Conservation (phyloP, 2,888 invertebrate species). For the Diogma glabrata region DNA sequence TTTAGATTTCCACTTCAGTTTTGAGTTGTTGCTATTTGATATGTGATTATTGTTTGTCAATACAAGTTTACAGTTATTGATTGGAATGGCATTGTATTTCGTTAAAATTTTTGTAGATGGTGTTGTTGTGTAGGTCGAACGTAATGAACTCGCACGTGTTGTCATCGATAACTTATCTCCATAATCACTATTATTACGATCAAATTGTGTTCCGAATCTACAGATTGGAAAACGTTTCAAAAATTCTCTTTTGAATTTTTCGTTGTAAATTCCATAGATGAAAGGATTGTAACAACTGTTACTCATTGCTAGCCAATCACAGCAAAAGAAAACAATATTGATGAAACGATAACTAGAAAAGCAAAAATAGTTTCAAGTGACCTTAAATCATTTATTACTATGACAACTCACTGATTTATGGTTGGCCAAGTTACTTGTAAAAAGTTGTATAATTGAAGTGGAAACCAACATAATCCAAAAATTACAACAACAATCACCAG, state of each 20-base stretch:
- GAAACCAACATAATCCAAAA: conserved; percentile 75
- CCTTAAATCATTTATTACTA: background rate
- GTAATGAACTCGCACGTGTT: conserved; percentile 33
- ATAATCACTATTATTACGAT: conserved; percentile 19
- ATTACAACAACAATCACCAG: conserved; percentile 70
- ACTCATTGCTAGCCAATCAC: conserved; percentile 81
- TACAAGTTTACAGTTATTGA: too few relatives aligned
- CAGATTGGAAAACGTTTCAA: conserved; percentile 54
- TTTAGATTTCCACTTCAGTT: too few relatives aligned
- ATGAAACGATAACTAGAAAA: conserved; percentile 61
- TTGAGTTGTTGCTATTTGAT: too few relatives aligned
- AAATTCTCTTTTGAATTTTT: conserved; percentile 69
- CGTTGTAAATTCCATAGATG: conserved; percentile 80
- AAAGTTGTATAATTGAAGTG: conserved; percentile 62
- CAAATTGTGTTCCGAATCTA: conserved; percentile 31
- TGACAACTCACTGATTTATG: conserved; percentile 52
- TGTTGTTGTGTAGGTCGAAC: conserved; percentile 32
- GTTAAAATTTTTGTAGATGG: too few relatives aligned
- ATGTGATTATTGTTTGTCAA: too few relatives aligned
- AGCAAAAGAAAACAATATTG: conserved; percentile 76
- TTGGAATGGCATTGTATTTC: too few relatives aligned
- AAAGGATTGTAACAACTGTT: conserved; percentile 86
- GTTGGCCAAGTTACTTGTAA: conserved; percentile 55
- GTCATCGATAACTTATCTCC: conserved; percentile 34
- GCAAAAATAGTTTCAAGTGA: background rate